Conservation (phyloP, 1,140 invertebrate species). For the Planococcus citri region DNA sequence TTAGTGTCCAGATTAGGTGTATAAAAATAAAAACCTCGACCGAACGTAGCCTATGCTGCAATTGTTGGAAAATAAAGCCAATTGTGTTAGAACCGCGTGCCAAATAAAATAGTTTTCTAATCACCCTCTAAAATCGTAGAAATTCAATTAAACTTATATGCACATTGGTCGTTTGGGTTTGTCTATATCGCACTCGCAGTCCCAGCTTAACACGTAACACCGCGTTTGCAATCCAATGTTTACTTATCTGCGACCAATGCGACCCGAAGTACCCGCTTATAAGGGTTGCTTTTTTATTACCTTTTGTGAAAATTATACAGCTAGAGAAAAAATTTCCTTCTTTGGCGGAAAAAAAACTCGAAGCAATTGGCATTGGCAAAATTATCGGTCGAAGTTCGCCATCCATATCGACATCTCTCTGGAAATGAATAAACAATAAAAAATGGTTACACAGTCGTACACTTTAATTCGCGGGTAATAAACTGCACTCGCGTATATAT, state of each 20-base stretch:
- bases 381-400: too few species aligned
- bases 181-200: too few species aligned
- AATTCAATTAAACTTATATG: not conserved
- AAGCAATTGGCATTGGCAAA: too few species aligned
- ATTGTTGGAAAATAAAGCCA: not conserved
- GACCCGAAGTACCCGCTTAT: too few species aligned
- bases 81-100: not conserved
- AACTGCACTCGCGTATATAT: constrained; percentile 14
- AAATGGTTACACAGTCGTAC: not conserved
- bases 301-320: too few species aligned
- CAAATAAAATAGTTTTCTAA: not conserved
- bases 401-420: too few species aligned
- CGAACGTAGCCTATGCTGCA: too few species aligned
- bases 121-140: not conserved
- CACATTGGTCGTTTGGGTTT: not conserved
- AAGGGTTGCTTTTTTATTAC: too few species aligned
- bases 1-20: not conserved
- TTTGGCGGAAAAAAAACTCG: too few species aligned
- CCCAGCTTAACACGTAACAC: not conserved
- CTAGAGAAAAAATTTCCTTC: too few species aligned
- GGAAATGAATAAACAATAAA: not conserved
- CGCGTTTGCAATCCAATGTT: not conserved
- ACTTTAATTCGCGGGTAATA: constrained; percentile 13
- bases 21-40: not conserved
- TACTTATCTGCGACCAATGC: not conserved